Base-by-base conservation (phyloP, 2,113 vertebrate species). In the Sula dactylatra region DNA sequence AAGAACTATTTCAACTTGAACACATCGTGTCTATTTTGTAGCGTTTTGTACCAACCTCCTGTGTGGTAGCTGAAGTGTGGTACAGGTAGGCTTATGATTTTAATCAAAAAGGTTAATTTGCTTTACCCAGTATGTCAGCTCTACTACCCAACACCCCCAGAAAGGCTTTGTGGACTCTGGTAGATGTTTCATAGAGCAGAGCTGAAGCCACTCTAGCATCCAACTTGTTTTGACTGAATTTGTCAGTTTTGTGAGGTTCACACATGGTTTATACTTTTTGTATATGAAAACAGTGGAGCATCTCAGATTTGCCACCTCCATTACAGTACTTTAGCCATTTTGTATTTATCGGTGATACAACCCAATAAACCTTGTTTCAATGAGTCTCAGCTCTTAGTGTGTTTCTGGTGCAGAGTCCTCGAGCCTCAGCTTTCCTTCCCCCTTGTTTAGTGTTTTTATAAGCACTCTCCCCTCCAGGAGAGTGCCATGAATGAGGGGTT, bases 281-380 rank as follows among this genome's bases (percentile, higher is more conserved):
- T 79, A 80, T 70, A 5, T 12, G 44, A 20, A 5, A 61, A 44
- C 16, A 66, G 55, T 3, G 24, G 38, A 72, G 76, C 36, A 5
- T 27, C 96, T 79, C n/a, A 32, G 70, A 49, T 27, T 34, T 18
- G 74, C 77, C 82, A 13, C 65, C 92, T 78, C 90, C 59, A 4
- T 38, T 27, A 19, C 58, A 31, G 55, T 16, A 15, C 85, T 74
- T 19, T 38, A 88, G 72, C 45, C 49, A 10, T 96, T 94, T 96
- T 94, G 92, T 91, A 95, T 91, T 95, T 97, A 62, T 92, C 59
- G 5, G 85, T 86, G 88, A 76, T 10, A 58, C 47, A 47, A 69
- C 92, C 96, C 90, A 98, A 98, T 98, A 98, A 98, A 98, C 87
- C 64, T 71, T 12, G 0, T 93, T 94, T 95, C 86, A 92, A 50